These are phyloP conservation scores for Barnardius zonarius DNA, from an alignment of 2,113 vertebrate species.

Conservation along the genomic window DNA sequence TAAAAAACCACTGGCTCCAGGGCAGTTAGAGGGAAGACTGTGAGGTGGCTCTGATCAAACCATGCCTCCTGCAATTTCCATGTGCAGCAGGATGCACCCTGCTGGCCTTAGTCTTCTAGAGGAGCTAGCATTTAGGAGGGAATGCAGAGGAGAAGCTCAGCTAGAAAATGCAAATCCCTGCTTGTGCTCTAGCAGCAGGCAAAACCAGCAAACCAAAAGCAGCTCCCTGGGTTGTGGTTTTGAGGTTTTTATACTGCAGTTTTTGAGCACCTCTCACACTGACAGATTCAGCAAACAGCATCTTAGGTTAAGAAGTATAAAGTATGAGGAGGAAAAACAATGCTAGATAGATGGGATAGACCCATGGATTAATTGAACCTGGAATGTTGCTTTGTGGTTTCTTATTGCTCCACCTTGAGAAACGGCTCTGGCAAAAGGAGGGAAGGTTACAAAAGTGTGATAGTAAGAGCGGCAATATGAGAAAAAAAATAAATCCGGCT, in stretches of 20 bases:
- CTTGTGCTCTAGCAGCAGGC: not conserved
- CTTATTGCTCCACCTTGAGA: not conserved
- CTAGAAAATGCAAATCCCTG: conserved; percentile 12
- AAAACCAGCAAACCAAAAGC: not conserved
- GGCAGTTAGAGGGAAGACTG: not conserved
- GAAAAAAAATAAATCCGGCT: not conserved
- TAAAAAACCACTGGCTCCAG: not conserved
- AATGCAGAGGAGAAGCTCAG: not conserved
- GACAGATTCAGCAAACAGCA: not conserved
- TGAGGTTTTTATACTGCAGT: not conserved
- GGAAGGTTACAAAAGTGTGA: not conserved
- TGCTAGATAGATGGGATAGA: not conserved
- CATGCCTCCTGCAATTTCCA: not conserved
- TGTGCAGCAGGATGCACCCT: not conserved
- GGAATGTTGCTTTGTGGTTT: not conserved
- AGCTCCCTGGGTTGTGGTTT: not conserved
- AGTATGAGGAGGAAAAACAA: not conserved
- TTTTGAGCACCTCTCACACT: not conserved
- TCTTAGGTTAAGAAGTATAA: not conserved
- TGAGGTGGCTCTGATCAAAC: not conserved
- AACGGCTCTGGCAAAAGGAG: not conserved
- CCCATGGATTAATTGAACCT: not conserved
- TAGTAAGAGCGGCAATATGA: not conserved
- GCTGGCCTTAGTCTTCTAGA: not conserved
- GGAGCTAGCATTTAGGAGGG: not conserved